A percentile compares a stretch with the other conserved stretches of the same genome.
Evolutionary conservation across 2,888 invertebrate genomes (phyloP).

Genomic region (Tillus elongatus): DNA sequence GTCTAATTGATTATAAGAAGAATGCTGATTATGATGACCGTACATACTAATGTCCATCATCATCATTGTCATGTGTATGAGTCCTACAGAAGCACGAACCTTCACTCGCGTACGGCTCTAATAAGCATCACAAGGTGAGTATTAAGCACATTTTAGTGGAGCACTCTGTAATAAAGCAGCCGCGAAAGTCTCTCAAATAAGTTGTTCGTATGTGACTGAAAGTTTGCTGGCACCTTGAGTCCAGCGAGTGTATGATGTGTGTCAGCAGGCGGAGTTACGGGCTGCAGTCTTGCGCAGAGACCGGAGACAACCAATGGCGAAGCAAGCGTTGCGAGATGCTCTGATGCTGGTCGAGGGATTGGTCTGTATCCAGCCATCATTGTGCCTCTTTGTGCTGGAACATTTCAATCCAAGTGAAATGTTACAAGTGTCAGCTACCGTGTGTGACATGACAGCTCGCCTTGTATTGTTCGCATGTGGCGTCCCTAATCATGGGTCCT

Average conservation of each 20-base stretch:
- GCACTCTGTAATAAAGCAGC: too few species aligned
- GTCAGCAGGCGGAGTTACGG: conserved; percentile 29
- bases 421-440: conserved; percentile 41
- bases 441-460: conserved; percentile 41
- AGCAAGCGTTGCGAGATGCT: conserved; percentile 30
- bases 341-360: conserved; percentile 38
- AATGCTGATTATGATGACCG: conserved; percentile 51
- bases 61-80: conserved; percentile 48
- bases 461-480: conserved; percentile 37
- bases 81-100: conserved; percentile 1
- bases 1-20: conserved; percentile 36
- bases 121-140: too few species aligned
- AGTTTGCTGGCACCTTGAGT: not conserved
- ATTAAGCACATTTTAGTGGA: too few species aligned
- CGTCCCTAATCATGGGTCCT: conserved; percentile 33
- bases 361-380: conserved; percentile 43
- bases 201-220: not conserved
- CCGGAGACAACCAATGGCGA: conserved; percentile 30
- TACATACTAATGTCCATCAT: conserved; percentile 78
- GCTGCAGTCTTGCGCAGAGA: conserved; percentile 33
- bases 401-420: conserved; percentile 40
- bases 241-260: conserved; percentile 22
- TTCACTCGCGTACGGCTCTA: too few species aligned
- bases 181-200: not conserved
- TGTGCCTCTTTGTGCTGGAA: conserved; percentile 32